These are phyloP conservation scores for Aleadryas rufinucha DNA, from an alignment of 2,113 vertebrate species.

Conservation along the genomic window DNA sequence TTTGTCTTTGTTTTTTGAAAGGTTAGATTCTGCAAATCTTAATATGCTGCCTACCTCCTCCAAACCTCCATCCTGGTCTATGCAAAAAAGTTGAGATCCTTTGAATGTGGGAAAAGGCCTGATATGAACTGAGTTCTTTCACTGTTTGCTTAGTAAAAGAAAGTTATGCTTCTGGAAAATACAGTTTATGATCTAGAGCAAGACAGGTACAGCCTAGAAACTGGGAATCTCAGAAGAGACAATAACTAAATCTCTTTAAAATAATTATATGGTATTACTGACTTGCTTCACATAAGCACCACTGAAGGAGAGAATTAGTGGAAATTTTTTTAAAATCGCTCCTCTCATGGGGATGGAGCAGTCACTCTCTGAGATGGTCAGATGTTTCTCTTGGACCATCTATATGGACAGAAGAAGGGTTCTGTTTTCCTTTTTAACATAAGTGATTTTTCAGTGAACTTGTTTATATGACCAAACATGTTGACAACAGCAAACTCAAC, in stretches of 20 bases:
- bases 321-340: neutral
- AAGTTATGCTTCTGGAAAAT: neutral
- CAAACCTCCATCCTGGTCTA: neutral
- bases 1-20: neutral
- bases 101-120: neutral
- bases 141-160: neutral
- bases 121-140: neutral
- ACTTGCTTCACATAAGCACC: neutral
- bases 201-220: neutral
- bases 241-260: neutral
- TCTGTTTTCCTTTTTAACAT: neutral
- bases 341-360: neutral
- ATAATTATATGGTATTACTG: neutral
- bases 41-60: neutral
- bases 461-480: neutral
- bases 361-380: neutral
- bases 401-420: neutral
- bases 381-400: neutral
- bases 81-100: neutral
- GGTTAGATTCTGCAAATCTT: neutral
- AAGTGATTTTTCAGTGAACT: neutral
- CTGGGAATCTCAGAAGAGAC: neutral
- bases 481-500: neutral
- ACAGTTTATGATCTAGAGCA: neutral
- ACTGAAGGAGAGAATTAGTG: neutral